Base-by-base conservation (phyloP, 2,888 invertebrate genomes). In the Ditylenchus weischeri region DNA sequence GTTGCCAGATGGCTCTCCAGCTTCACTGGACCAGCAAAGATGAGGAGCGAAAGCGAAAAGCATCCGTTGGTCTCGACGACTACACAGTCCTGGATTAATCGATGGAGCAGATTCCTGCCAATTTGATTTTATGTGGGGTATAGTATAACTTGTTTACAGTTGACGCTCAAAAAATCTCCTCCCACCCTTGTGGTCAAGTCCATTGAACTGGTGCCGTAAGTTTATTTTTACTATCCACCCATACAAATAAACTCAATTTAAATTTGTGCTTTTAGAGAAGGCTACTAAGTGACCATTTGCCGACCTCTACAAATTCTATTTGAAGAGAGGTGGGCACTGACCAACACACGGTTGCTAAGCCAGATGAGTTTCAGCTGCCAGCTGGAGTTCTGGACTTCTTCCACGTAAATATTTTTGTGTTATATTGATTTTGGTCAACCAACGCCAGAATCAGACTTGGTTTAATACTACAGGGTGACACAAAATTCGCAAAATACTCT, bases 211-310 rank as follows among this genome's bases (percentile, higher is more conserved):
- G 70, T 78, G 57, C 69, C 76, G 81, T 81, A 62, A 75, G 78
- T 72, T 29, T 67, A n/a, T n/a, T 57, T 49, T 15, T 58, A 38
- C 23, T 7, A n/a, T 8, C 29, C 47, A 58, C 47, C 47, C 11
- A 36, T 23, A 23, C 11, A 11, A 8, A 21, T 21, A 23, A 43
- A 43, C 29, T 29, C 29, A 43, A 43, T 10, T 23, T 36, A 35
- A 35, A 35, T 10, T 59, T 59, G 2, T 29, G 29, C 29, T 43
- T 81, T 66, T 68, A 81, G 81, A 1, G 78, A 79, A 48, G 81
- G 81, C 51, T 81, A 80, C 67, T 77, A 78, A 54, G 80, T 81
- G 51, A 81, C 80, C 19, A 81, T 81, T 66, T 81, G 81, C 68
- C 78, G 81, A 10, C 81, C 81, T 5, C 64, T 72, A 65, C 21